phyloP scores from a whole-genome alignment of 2,113 vertebrate genomes.

The Herpetotheres cachinnans region DNA sequence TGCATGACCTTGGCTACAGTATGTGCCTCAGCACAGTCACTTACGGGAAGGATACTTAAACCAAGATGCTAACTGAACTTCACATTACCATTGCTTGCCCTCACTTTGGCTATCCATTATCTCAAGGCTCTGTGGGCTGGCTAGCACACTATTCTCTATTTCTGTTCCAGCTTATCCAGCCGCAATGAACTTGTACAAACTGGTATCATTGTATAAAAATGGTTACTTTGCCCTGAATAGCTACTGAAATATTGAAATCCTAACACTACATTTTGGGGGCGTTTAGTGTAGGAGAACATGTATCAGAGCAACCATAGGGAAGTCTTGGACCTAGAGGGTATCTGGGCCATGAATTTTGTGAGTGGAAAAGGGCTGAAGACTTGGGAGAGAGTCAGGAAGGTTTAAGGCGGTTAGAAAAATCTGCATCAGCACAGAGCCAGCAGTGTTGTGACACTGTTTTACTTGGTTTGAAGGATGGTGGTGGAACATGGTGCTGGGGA shows the following conservation, averaged over 20 bases:
- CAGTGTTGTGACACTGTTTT: neutral
- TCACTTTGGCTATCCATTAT: neutral
- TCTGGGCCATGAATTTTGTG: neutral
- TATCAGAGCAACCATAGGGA: neutral
- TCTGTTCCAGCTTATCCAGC: neutral
- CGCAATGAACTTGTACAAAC: neutral
- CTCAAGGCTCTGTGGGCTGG: neutral
- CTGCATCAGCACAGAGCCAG: neutral
- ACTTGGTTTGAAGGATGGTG: neutral
- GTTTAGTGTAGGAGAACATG: neutral
- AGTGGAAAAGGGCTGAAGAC: neutral
- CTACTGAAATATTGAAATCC: neutral
- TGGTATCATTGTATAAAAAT: neutral
- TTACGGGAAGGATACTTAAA: neutral
- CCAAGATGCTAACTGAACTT: neutral
- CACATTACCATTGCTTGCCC: neutral
- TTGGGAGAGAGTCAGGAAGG: neutral
- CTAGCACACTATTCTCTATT: neutral
- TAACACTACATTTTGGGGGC: neutral
- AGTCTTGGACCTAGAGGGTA: neutral
- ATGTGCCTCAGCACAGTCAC: neutral
- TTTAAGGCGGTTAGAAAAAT: neutral
- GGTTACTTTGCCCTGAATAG: neutral
- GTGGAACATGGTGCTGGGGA: neutral
- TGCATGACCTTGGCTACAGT: neutral